Conservation (phyloP, 1,140 invertebrate species). For the Berghia stephanieae region DNA sequence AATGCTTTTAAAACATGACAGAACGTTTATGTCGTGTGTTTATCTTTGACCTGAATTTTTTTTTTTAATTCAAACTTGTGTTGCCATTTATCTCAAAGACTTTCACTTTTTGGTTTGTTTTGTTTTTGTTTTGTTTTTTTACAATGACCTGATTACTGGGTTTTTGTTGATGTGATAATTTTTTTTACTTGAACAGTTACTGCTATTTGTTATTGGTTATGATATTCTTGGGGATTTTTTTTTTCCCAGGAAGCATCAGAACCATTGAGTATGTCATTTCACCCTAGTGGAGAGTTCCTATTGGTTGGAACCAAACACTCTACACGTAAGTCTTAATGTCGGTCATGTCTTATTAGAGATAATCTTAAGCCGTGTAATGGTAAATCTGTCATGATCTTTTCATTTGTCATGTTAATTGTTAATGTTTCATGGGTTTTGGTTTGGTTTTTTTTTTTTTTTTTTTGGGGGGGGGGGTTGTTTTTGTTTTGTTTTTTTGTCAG, state of each 20-base stretch:
- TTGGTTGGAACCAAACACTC: slow-evolving; percentile 93
- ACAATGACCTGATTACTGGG: too few relatives aligned
- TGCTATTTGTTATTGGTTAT: neutral
- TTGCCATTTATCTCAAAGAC: too few relatives aligned
- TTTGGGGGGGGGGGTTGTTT: neutral
- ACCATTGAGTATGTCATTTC: slow-evolving; percentile 89
- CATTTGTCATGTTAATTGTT: neutral
- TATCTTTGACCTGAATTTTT: too few relatives aligned
- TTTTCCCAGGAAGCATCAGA: slow-evolving; percentile 83
- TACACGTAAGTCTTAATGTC: slow-evolving; percentile 61
- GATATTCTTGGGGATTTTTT: neutral
- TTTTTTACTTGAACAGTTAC: too few relatives aligned
- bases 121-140: neutral
- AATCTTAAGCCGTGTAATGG: too few relatives aligned
- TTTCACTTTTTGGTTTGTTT: too few relatives aligned
- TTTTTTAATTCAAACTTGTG: too few relatives aligned
- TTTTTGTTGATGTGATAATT: too few relatives aligned
- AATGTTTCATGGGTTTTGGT: neutral
- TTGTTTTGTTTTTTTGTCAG: too few relatives aligned
- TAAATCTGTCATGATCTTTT: too few relatives aligned
- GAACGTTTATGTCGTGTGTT: too few relatives aligned
- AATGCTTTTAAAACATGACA: too few relatives aligned
- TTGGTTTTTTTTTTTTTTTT: neutral
- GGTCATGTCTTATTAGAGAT: neutral
- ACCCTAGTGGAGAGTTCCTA: slow-evolving; percentile 94